Conservation (phyloP, 2,113 vertebrate species). For the Colaptes auratus region DNA sequence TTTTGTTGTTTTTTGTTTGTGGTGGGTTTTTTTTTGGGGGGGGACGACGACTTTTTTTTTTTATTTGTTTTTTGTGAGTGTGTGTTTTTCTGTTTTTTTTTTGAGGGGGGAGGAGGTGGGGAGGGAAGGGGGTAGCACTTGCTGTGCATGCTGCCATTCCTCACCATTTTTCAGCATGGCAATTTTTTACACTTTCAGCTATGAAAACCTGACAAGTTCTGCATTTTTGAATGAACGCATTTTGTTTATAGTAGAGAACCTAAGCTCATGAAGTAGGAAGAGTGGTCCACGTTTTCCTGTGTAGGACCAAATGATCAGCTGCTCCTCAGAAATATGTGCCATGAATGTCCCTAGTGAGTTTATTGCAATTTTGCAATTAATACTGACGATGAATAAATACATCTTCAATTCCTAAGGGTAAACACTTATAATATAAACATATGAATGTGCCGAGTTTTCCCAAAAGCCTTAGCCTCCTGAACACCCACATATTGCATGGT, state of each 20-base stretch:
- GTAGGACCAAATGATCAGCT: accelerated
- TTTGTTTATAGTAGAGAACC: background rate
- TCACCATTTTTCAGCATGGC: background rate
- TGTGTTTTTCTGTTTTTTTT: background rate
- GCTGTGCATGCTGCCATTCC: background rate
- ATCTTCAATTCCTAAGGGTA: background rate
- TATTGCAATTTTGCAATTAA: background rate
- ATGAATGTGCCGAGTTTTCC: background rate
- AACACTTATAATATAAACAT: background rate
- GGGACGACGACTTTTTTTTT: no score
- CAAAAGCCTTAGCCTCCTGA: background rate
- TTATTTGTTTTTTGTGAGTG: no score
- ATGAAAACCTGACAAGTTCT: background rate
- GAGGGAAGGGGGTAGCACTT: no score
- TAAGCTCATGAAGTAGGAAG: background rate
- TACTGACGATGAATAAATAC: background rate
- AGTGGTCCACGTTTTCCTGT: background rate
- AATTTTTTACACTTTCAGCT: background rate
- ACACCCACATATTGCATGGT: accelerated
- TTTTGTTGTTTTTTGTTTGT: background rate
- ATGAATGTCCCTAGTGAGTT: background rate
- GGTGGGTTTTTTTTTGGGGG: accelerated
- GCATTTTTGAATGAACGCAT: background rate
- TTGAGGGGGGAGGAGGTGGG: no score
- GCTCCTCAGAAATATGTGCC: background rate